These are phyloP conservation scores for Heliconius ethilla DNA, from an alignment of 2,888 invertebrate genomes.

Conservation along the genomic window DNA sequence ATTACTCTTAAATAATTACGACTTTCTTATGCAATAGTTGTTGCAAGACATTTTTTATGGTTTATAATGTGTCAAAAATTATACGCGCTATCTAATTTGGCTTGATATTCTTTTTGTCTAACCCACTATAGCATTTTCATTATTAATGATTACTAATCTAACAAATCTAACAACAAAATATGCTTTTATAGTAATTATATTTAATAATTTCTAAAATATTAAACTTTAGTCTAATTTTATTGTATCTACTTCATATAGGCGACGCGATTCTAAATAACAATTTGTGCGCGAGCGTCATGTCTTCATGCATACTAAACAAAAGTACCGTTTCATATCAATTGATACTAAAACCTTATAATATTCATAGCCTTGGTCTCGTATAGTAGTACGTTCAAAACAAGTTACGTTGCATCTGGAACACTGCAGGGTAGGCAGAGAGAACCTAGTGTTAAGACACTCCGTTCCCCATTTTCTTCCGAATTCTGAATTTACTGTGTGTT, in stretches of 20 bases:
- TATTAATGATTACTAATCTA: too few species aligned
- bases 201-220: background rate
- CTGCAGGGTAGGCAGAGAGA: too few species aligned
- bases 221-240: background rate
- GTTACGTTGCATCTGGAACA: background rate
- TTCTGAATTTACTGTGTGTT: too few species aligned
- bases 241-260: constrained; percentile 46
- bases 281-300: constrained; percentile 52
- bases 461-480: too few species aligned
- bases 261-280: constrained; percentile 48
- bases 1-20: constrained; percentile 51
- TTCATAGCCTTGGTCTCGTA: background rate
- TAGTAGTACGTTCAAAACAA: background rate
- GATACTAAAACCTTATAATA: constrained; percentile 32
- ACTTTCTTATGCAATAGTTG: background rate
- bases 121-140: background rate
- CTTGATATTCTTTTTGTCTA: background rate
- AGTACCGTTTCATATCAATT: constrained; percentile 60
- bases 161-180: too few species aligned
- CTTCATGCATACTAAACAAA: constrained; percentile 62
- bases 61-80: background rate
- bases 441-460: too few species aligned
- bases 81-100: background rate
- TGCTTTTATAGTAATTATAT: too few species aligned
- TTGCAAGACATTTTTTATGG: background rate